These are phyloP conservation scores for Melitaea athalia DNA, from an alignment of 2,888 invertebrate species.

Conservation along the genomic window DNA sequence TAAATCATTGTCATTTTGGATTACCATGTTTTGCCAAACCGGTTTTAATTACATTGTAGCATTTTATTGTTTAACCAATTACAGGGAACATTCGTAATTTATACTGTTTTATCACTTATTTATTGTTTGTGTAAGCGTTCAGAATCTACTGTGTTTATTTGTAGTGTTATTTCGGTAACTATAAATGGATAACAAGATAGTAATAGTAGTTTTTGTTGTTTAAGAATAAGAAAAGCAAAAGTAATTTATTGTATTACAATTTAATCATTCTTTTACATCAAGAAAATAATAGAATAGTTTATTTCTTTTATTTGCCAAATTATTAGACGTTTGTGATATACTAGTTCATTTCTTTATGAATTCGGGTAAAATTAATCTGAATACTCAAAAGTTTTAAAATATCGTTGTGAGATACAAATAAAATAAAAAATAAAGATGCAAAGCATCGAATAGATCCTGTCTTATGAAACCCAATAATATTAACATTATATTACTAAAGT, in stretches of 20 bases:
- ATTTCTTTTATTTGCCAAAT: too few species aligned
- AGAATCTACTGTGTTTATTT: constrained; percentile 4
- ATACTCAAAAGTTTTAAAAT: too few species aligned
- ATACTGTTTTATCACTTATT: constrained; percentile 32
- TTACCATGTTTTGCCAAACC: constrained; percentile 38
- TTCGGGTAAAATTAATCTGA: too few species aligned
- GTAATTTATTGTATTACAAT: neutral
- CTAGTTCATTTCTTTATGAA: too few species aligned
- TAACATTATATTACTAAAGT: too few species aligned
- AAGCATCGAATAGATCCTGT: too few species aligned
- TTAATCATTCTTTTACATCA: too few species aligned
- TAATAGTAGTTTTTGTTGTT: neutral
- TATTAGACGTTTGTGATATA: too few species aligned
- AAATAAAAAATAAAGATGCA: too few species aligned
- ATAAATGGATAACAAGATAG: neutral
- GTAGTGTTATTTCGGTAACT: neutral
- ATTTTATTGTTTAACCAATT: constrained; percentile 37
- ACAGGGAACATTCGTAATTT: constrained; percentile 35
- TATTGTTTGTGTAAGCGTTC: constrained; percentile 10
- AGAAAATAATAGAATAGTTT: too few species aligned
- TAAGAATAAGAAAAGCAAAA: neutral
- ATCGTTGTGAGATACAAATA: too few species aligned
- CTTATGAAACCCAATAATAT: too few species aligned
- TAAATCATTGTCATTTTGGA: constrained; percentile 36
- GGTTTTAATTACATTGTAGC: constrained; percentile 37